A percentile compares a stretch with the other conserved stretches of the same genome.
phyloP scores from a whole-genome alignment of 2,888 invertebrate genomes.

The Cylloceria caligata region DNA sequence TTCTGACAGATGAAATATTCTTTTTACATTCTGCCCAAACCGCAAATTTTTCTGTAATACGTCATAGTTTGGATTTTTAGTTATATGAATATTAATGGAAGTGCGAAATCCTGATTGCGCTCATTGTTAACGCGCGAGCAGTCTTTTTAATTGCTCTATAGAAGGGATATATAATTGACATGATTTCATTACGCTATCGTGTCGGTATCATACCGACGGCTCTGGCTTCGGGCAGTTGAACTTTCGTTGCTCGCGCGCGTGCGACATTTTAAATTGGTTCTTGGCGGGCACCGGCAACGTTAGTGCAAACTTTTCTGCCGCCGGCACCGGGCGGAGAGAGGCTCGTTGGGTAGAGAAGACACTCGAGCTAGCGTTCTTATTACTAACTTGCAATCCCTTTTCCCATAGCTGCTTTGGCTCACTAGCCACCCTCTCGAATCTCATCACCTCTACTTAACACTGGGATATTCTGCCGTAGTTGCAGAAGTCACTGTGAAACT shows the following conservation, averaged over 20 bases:
- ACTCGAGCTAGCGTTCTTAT: conserved; percentile 64
- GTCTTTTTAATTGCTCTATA: conserved; percentile 54
- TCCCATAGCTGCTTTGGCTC: conserved; percentile 37
- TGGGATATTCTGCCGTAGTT: conserved; percentile 55
- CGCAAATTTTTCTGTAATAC: background rate
- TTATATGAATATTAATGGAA: conserved; percentile 46
- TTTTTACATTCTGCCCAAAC: background rate
- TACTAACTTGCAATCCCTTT: conserved; percentile 67
- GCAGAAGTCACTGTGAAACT: conserved; percentile 53
- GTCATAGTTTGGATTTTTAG: conserved; percentile 21
- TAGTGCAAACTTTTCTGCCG: conserved; percentile 64
- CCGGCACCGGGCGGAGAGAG: conserved; percentile 51
- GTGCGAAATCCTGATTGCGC: conserved; percentile 56
- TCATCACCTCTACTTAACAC: conserved; percentile 67
- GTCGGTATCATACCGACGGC: conserved; percentile 13
- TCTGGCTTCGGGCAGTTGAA: conserved; percentile 30
- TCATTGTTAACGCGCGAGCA: conserved; percentile 57
- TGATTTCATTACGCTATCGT: conserved; percentile 40
- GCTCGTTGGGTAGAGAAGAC: conserved; percentile 23
- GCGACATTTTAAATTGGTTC: conserved; percentile 68
- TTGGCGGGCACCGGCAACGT: conserved; percentile 27
- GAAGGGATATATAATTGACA: conserved; percentile 53
- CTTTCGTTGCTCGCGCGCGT: conserved; percentile 50
- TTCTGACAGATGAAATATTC: conserved; percentile 2
- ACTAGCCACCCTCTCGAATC: conserved; percentile 59